These are phyloP conservation scores for Popillia japonica DNA, from an alignment of 1,140 invertebrate species.

Conservation along the genomic window DNA sequence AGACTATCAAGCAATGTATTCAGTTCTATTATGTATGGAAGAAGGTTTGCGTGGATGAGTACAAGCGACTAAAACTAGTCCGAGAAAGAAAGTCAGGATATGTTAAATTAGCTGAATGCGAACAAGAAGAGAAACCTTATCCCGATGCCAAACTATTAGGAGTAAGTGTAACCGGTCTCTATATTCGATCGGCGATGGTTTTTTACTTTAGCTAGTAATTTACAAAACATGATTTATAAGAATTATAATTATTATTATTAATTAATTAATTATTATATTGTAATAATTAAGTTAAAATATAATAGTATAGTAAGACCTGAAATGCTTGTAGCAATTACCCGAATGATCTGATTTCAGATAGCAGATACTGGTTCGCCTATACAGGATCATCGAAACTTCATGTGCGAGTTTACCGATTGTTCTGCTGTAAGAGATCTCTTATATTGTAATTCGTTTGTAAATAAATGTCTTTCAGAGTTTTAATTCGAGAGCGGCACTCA, in stretches of 20 bases:
- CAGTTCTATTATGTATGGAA: conserved; percentile 99
- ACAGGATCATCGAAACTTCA: conserved; percentile 57
- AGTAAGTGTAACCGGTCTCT: conserved; percentile 46
- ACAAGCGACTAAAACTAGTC: conserved; percentile 68
- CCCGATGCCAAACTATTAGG: conserved; percentile 58
- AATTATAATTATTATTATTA: no score
- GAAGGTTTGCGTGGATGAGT: conserved; percentile 89
- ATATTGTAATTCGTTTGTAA: not conserved
- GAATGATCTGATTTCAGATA: conserved; percentile 50
- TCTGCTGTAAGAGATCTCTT: conserved; percentile 67
- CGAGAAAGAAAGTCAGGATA: conserved; percentile 50
- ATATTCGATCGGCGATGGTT: not conserved
- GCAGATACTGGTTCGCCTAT: conserved; percentile 56
- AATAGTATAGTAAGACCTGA: no score
- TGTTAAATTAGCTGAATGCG: conserved; percentile 46
- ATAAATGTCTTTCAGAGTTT: conserved; percentile 72
- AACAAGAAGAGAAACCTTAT: conserved; percentile 56
- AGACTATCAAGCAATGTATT: conserved; percentile 92
- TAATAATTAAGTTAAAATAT: no score
- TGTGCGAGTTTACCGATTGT: conserved; percentile 73
- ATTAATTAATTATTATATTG: no score
- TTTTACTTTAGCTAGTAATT: no score
- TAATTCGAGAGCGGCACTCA: conserved; percentile 79
- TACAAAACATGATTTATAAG: no score
- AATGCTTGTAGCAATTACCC: no score